Percentiles rank a stretch among this genome's conserved stretches.
These are phyloP conservation scores for Drosophila sproati DNA, from an alignment of 1,140 invertebrate species.

Conservation along the genomic window DNA sequence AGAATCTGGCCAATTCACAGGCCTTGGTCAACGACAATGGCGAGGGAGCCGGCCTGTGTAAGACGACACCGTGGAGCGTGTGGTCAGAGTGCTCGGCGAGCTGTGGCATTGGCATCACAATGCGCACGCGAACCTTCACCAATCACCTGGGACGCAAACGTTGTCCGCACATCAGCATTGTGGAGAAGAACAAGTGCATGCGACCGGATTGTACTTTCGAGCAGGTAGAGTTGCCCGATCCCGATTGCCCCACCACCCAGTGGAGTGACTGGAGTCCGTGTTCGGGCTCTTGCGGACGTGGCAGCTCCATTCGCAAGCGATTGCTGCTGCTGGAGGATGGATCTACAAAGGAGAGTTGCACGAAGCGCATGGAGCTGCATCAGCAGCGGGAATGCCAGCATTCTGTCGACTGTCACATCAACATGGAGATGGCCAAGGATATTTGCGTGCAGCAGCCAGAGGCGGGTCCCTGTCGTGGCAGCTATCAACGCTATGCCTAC, in stretches of 20 bases:
- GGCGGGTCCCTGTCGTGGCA: conserved; percentile 92
- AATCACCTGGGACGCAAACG: conserved; percentile 91
- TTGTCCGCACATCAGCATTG: conserved; percentile 89
- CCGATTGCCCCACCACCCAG: conserved; percentile 88
- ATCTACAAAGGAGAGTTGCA: conserved; percentile 86
- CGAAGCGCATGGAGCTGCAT: conserved; percentile 87
- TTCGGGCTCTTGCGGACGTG: conserved; percentile 88
- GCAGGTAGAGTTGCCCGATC: conserved; percentile 86
- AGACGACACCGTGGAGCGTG: conserved; percentile 89
- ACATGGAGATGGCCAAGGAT: conserved; percentile 91
- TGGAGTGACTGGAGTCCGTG: conserved; percentile 92
- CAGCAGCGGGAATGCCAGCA: conserved; percentile 89
- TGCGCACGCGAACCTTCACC: conserved; percentile 90
- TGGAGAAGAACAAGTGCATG: conserved; percentile 92
- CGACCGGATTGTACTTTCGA: conserved; percentile 86
- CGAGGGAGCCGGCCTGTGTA: conserved; percentile 87
- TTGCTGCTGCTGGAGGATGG: conserved; percentile 88
- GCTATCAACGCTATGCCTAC: conserved; percentile 93
- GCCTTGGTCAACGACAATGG: conserved; percentile 72
- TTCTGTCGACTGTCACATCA: conserved; percentile 88
- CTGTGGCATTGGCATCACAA: conserved; percentile 92
- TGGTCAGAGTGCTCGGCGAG: conserved; percentile 94
- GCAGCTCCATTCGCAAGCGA: conserved; percentile 89
- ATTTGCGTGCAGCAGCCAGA: conserved; percentile 91
- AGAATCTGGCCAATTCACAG: conserved; percentile 77